phyloP scores from a whole-genome alignment of 2,113 vertebrate species.

The Gorsachius goisagi region DNA sequence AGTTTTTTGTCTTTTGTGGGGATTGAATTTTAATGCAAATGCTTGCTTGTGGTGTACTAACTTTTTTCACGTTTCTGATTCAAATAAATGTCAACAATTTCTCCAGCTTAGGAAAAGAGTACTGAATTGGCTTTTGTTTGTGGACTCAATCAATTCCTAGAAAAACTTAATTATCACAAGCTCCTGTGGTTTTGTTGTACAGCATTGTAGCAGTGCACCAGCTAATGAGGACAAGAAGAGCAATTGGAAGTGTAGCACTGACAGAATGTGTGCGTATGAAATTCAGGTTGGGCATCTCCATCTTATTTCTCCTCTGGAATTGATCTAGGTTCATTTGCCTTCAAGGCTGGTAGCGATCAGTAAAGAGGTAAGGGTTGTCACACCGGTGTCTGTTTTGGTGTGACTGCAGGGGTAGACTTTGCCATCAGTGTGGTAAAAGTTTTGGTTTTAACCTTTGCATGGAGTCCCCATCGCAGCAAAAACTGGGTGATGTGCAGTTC shows the following conservation, averaged over 20 bases:
- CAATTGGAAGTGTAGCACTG: background rate
- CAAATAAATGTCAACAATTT: background rate
- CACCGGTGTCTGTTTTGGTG: background rate
- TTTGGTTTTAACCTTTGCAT: background rate
- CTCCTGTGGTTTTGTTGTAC: background rate
- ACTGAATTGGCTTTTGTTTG: background rate
- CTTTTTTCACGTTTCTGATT: background rate
- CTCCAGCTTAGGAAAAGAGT: background rate
- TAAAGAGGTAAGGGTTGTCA: background rate
- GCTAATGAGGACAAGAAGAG: background rate
- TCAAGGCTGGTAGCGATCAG: background rate
- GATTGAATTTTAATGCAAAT: background rate
- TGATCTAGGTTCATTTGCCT: background rate
- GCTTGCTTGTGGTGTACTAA: background rate
- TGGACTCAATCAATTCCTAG: background rate
- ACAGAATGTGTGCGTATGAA: background rate
- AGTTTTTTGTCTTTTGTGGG: background rate
- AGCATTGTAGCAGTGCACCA: background rate
- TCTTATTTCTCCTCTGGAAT: background rate
- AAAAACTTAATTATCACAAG: background rate
- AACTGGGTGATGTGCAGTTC: fast-evolving
- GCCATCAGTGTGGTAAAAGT: background rate
- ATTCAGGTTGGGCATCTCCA: background rate
- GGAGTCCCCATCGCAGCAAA: background rate
- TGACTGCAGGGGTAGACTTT: background rate